Evolutionary conservation across 2,113 vertebrate genomes (phyloP), one percentile per base, ranked within the genome.

Genomic region (Etia nguti): DNA sequence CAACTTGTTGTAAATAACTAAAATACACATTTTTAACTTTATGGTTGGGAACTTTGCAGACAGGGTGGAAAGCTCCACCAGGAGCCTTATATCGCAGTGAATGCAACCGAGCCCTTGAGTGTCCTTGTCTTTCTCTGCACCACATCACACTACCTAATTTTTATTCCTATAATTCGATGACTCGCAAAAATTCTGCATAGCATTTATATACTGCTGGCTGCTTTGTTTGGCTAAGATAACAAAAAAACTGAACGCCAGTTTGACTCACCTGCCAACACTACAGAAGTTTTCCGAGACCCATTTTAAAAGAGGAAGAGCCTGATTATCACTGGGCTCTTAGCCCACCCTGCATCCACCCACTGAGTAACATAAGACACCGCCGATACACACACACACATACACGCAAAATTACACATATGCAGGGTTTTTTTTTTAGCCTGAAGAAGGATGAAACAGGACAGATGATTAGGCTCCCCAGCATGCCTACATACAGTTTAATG

Each of bases 291-390:
- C 79, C 86, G 70, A 88, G 79, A 54, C 36, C 52, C n/a, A n/a
- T 68, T 86, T 88, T 85, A 52, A 91, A 93, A 92, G 81, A 91
- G 89, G 70, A 86, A 31, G 60, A 75, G 75, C 46, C 81, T 43
- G 70, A 92, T 80, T 87, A 79, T 90, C 43, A 5, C 56, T 54
- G 52, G 79, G 85, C 80, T 83, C 46, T 36, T 13, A 52, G 77
- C 80, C 81, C 70, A 82, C 15, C 36, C 46, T 50, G 48, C 79
- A 93, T 92, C 84, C 54, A 85, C 80, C 79, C 60, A 75, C 79
- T 26, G 56, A 89, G 86, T 75, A 91, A 93, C 87, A 48, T 24
- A 73, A 93, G 60, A 86, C 31, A 7, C 4, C 50, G 65, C 79
- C 57, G 55, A 89, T 57, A 85, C 0, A 87, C n/a, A 87, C 18